Evolutionary conservation across 1,140 invertebrate species (phyloP), one percentile per base, ranked within the genome.

Genomic region (Octopus sinensis): DNA sequence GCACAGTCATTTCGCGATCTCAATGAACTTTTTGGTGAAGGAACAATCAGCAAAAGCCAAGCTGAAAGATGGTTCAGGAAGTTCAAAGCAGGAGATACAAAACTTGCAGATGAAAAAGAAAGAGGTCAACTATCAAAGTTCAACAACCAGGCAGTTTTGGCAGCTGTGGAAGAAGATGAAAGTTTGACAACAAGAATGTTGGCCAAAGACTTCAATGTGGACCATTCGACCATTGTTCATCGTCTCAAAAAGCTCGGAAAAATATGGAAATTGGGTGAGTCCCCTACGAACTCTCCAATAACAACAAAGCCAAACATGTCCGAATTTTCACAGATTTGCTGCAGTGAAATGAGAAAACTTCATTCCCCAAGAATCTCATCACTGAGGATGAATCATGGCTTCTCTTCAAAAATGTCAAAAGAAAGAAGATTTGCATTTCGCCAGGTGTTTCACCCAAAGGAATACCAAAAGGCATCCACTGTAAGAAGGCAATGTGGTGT

Each of bases 211-310:
- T 83, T 13, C 68, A 79, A 23, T 82, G 76, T 7, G 68, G 80
- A 23, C 77, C 71, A 79, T 83, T 82, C 78, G 84, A 78, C 85
- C 85, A 84, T 71, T 13, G 68, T 71, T 71, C 10, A 84, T 71
- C 10, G 84, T 81, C 80, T 78, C 83, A 80, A 82, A 83, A 12
- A 82, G 78, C 62, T 82, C 54, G 6, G 81, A 56, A 68, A 80
- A 68, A 17, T 71, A 80, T 10, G 79, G 54, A 75, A 78, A 78
- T 10, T 17, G 13, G 13, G 6, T 13, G 7, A 23, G 68, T 68
- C 43, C 54, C 54, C 62, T 43, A 71, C 79, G 51, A 54, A 54
- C 10, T 23, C 53, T 9, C 30, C 6, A 5, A 52, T 62, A 17
- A 30, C 56, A 75, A 75, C 30, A 80, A 80, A 12, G n/a, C 53